Percentiles rank a stretch among this genome's conserved stretches.
Evolutionary conservation across 2,797 vertebrate species (phyloP).

Genomic region (Epinephelus awoara): DNA sequence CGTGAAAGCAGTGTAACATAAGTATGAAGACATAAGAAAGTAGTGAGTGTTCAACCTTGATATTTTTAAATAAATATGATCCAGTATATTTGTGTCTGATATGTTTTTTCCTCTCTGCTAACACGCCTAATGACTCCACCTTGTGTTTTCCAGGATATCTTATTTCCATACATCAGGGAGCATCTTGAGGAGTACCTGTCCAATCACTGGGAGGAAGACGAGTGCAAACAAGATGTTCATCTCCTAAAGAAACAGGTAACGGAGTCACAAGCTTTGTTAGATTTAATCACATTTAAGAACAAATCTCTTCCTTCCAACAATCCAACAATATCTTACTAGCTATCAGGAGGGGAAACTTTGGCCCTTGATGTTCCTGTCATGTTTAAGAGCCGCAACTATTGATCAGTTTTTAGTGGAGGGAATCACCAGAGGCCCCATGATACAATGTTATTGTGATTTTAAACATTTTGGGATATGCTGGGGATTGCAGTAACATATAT

Average conservation of each 20-base stretch:
- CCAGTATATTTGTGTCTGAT: neutral
- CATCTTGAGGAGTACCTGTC: conserved; percentile 93
- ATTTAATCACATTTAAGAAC: neutral
- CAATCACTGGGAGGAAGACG: conserved; percentile 95
- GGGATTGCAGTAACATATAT: too few species aligned
- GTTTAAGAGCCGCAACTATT: neutral
- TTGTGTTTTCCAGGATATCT: conserved; percentile 87
- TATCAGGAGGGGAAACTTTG: neutral
- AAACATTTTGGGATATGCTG: too few species aligned
- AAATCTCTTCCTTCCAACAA: neutral
- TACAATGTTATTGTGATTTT: too few species aligned
- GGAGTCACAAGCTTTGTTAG: neutral
- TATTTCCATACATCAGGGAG: conserved; percentile 95
- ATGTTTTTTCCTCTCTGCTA: neutral
- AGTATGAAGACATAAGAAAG: neutral
- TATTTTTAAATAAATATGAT: neutral
- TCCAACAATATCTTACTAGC: neutral
- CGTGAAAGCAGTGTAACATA: neutral
- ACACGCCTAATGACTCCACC: neutral
- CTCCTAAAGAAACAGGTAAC: conserved; percentile 96
- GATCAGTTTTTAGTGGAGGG: neutral
- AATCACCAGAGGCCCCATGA: too few species aligned
- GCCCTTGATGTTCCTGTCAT: neutral
- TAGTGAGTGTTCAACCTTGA: too few species aligned
- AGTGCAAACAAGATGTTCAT: conserved; percentile 94